These are phyloP conservation scores for Trachops cirrhosus DNA, from an alignment of 2,797 vertebrate species.

Conservation along the genomic window DNA sequence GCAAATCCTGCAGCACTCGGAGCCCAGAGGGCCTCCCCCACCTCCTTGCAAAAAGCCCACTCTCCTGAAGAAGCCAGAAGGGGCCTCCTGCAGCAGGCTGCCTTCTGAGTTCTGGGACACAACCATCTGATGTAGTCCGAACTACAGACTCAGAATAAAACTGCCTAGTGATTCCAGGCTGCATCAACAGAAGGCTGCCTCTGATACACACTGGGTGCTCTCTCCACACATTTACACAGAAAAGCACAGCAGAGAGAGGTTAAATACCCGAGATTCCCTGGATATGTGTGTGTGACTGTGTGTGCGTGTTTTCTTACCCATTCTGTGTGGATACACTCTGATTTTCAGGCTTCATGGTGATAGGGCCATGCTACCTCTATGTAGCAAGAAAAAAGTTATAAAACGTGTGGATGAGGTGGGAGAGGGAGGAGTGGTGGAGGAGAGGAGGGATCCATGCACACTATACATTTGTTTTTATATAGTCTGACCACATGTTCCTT, in stretches of 20 bases:
- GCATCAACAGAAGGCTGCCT: slow-evolving; percentile 54
- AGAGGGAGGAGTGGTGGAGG: no score
- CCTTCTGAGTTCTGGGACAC: slow-evolving; percentile 81
- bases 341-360: background rate
- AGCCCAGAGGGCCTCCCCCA: slow-evolving; percentile 86
- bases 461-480: slow-evolving; percentile 71
- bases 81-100: slow-evolving; percentile 78
- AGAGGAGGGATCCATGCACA: background rate
- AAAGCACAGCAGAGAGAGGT: slow-evolving; percentile 73
- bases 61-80: slow-evolving; percentile 85
- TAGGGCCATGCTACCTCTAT: background rate
- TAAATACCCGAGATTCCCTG: slow-evolving; percentile 33
- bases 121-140: slow-evolving; percentile 70
- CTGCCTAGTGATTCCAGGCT: slow-evolving; percentile 17
- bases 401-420: accelerated
- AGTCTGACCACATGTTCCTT: slow-evolving; percentile 53
- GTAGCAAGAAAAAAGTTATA: background rate
- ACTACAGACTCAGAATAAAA: background rate
- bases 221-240: slow-evolving; percentile 1
- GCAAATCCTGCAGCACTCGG: slow-evolving; percentile 80
- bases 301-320: background rate
- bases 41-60: slow-evolving; percentile 88
- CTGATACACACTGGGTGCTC: slow-evolving; percentile 33
- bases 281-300: background rate
- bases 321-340: background rate